Conservation (phyloP, 1,140 invertebrate species). For the Drosophila sp. region DNA sequence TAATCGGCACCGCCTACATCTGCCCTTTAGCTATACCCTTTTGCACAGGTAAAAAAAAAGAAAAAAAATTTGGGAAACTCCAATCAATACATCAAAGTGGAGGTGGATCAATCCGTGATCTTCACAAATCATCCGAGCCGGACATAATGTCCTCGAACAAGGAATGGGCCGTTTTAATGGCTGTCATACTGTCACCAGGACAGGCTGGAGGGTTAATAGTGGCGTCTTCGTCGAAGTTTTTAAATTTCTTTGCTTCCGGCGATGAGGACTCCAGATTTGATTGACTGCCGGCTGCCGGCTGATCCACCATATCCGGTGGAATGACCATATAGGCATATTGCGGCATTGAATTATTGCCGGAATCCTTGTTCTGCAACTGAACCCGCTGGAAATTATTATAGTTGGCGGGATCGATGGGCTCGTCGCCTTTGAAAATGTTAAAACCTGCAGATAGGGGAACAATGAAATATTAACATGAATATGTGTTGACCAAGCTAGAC, state of each 20-base stretch:
- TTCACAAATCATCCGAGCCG: conserved; percentile 53
- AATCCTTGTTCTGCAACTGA: conserved; percentile 38
- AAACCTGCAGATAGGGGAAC: conserved; percentile 43
- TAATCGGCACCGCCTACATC: not conserved
- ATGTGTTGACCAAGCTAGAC: not conserved
- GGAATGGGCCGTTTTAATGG: conserved; percentile 45
- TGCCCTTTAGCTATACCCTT: not conserved
- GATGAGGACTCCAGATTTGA: conserved; percentile 11
- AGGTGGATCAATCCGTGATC: not conserved
- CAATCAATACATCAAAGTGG: conserved; percentile 3
- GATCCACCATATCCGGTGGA: not conserved
- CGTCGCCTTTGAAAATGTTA: conserved; percentile 49
- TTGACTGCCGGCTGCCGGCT: conserved; percentile 3
- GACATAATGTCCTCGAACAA: conserved; percentile 68
- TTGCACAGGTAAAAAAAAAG: conserved; percentile 6
- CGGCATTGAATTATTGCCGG: conserved; percentile 32
- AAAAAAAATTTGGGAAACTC: conserved; percentile 1
- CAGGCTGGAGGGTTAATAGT: conserved; percentile 37
- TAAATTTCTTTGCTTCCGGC: conserved; percentile 44
- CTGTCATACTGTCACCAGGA: conserved; percentile 45
- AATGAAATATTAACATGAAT: not conserved
- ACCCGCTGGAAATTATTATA: conserved; percentile 37
- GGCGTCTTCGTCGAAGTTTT: conserved; percentile 19
- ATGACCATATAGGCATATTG: conserved; percentile 47
- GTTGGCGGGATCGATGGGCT: conserved; percentile 48